Base-by-base conservation (phyloP, 2,797 vertebrate genomes). In the Serranus cabrilla region DNA sequence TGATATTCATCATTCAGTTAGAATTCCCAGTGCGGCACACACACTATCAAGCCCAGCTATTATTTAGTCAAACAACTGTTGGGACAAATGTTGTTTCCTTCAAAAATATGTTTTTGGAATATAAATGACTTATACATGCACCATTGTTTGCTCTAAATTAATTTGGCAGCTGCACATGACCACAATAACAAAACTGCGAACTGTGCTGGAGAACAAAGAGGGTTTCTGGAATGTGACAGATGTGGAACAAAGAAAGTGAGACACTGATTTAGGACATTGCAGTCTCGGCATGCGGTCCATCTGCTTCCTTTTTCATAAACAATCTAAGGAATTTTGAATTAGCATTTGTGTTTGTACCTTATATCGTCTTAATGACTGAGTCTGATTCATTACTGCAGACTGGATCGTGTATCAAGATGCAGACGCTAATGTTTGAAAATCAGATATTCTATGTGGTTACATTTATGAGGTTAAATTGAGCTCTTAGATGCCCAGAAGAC, bases 211-310 rank as follows among this genome's bases (percentile, higher is more conserved):
- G 52, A 76, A 65, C 27, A 74, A 62, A 73, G 54, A 25, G 21
- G 21, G 57, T 78, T 56, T 86, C 65, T 61, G 58, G 62, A 77
- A 67, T 68, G 67, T 67, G 69, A 81, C 86, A 90, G 82, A 89
- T 89, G 83, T 81, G 61, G 40, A 67, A 66, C 63, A 78, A 81
- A 82, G 63, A 58, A 31, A 62, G 23, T 39, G 47, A 76, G 52
- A 74, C 54, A 49, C 71, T 88, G 64, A 91, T 87, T 84, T 40
- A 62, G 7, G 4, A 58, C 31, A 78, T 90, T 85, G 72, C 52
- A 76, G 76, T 78, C 59, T 58, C 69, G 76, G 72, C 76, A 64
- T 72, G 67, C 7, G 0, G 45, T 63, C 88, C 85, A 85, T 86
- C 87, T 89, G 89, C 61, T 71, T 17, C 39, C 11, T 34, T 55